Percentiles rank a stretch among this genome's conserved stretches.
These are phyloP conservation scores for Blomia tropicalis DNA, from an alignment of 2,888 invertebrate species.

Conservation along the genomic window DNA sequence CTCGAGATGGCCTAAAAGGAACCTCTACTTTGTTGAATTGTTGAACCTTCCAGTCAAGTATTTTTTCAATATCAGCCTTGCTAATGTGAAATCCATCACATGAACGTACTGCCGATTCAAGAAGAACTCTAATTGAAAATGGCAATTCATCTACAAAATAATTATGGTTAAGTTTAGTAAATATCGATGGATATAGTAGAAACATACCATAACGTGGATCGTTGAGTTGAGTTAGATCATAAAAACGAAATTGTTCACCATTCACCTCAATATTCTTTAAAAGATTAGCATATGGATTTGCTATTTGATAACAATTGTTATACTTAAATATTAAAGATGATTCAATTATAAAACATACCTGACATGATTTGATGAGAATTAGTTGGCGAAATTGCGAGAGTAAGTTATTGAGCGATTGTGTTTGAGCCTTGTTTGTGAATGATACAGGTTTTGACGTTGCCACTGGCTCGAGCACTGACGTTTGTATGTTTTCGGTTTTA, in stretches of 20 bases:
- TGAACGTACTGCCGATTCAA: constrained; percentile 88
- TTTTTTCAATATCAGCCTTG: constrained; percentile 66
- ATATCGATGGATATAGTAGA: background rate
- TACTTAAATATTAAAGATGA: too few species aligned
- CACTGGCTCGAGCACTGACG: too few species aligned
- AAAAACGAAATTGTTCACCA: constrained; percentile 56
- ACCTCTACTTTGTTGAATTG: constrained; percentile 67
- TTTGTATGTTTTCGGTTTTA: too few species aligned
- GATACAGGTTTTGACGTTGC: too few species aligned
- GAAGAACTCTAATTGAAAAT: constrained; percentile 70
- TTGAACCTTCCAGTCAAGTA: constrained; percentile 69
- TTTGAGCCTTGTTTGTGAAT: too few species aligned
- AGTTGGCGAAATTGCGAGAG: too few species aligned
- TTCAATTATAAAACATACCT: too few species aligned
- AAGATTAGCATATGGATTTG: constrained; percentile 47
- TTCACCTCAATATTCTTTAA: constrained; percentile 46
- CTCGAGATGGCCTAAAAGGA: constrained; percentile 86
- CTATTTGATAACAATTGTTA: constrained; percentile 15
- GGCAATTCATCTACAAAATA: constrained; percentile 45
- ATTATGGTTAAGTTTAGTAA: background rate
- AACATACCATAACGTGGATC: constrained; percentile 58
- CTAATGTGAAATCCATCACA: constrained; percentile 87
- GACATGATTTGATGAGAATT: too few species aligned
- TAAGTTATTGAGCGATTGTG: too few species aligned
- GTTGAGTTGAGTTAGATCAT: constrained; percentile 55